phyloP scores from a whole-genome alignment of 2,888 invertebrate genomes.

The Temnothorax ravouxi region DNA sequence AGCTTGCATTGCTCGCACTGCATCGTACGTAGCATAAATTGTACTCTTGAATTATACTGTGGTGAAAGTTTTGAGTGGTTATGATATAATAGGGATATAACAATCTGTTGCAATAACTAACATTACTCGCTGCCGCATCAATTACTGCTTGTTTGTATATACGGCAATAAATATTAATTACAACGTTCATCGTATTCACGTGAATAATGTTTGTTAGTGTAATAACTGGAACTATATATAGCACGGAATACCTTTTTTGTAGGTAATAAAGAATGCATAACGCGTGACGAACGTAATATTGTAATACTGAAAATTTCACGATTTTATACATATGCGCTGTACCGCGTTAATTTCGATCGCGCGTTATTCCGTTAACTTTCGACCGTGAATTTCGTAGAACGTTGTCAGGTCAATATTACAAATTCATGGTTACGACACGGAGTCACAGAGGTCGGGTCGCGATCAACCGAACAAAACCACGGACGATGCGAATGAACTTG shows the following conservation, averaged over 20 bases:
- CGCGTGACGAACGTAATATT: not conserved
- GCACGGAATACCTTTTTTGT: not conserved
- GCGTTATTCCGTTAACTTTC: not conserved
- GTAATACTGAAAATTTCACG: not conserved
- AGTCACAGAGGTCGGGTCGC: not conserved
- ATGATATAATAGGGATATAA: not conserved
- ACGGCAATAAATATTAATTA: not conserved
- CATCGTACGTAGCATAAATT: slow-evolving; percentile 19
- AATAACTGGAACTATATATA: not conserved
- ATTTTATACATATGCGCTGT: not conserved
- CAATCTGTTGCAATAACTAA: not conserved
- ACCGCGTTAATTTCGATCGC: slow-evolving; percentile 6
- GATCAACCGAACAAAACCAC: slow-evolving; percentile 60
- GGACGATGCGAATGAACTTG: slow-evolving; percentile 77
- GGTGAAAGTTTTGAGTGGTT: not conserved
- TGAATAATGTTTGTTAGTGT: not conserved
- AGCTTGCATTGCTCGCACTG: slow-evolving; percentile 25
- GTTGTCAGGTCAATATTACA: slow-evolving; percentile 48
- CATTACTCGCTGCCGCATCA: not conserved
- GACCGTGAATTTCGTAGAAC: slow-evolving; percentile 3
- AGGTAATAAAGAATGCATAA: not conserved
- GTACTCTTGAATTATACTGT: slow-evolving; percentile 11
- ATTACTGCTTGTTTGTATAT: not conserved
- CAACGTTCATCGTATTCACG: not conserved
- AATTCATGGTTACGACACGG: slow-evolving; percentile 17